phyloP scores from a whole-genome alignment of 1,140 invertebrate species.

The Popillia japonica region DNA sequence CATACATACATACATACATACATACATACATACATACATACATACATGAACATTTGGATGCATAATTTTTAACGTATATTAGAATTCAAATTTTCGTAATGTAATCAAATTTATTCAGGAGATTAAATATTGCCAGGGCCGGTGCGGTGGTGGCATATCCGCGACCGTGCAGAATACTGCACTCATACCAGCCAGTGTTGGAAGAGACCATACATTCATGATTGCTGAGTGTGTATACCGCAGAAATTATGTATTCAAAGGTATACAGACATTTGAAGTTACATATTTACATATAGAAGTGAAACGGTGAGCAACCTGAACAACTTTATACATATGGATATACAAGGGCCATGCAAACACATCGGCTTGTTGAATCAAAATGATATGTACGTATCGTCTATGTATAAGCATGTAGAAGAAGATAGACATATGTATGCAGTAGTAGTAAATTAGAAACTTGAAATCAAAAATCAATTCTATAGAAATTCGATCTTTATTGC shows the following conservation, averaged over 20 bases:
- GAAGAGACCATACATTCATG: background rate
- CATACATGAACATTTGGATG: conserved; percentile 2
- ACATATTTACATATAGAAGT: conserved; percentile 34
- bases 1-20: too few relatives aligned
- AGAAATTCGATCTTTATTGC: too few relatives aligned
- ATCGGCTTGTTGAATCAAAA: background rate
- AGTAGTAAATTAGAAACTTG: too few relatives aligned
- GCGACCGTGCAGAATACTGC: background rate
- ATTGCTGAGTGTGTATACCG: background rate
- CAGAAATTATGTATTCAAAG: conserved; percentile 23
- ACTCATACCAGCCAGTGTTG: background rate
- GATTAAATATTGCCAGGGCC: conserved; percentile 8
- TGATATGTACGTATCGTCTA: background rate
- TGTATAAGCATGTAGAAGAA: background rate
- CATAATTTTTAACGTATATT: conserved; percentile 35
- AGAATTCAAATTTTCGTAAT: conserved; percentile 34
- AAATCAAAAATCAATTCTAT: too few relatives aligned
- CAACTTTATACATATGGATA: conserved; percentile 17
- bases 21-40: too few relatives aligned
- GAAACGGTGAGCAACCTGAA: conserved; percentile 12
- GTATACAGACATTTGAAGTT: conserved; percentile 30
- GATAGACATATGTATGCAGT: too few relatives aligned
- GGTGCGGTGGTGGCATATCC: background rate
- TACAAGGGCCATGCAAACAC: background rate
- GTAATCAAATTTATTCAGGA: conserved; percentile 35